Evolutionary conservation across 2,113 vertebrate species (phyloP), one percentile per base, ranked within the genome.

Genomic region (Uria lomvia): DNA sequence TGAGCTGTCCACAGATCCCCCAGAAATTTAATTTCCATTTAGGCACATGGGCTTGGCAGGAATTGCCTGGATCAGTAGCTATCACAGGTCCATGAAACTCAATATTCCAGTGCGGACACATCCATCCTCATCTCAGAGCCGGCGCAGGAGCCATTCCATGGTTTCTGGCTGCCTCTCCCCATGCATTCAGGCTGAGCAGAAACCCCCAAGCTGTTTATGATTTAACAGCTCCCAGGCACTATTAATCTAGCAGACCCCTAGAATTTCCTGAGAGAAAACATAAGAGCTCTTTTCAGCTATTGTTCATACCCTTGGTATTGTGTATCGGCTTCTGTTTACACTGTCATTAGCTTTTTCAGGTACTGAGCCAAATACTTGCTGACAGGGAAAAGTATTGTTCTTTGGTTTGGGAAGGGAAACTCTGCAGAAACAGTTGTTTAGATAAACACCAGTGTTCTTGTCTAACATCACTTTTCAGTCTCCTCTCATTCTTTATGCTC

Each of bases 231-330:
- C 3, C 15, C 29, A 82, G 36, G n/a, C 60, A 77, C 22, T 38
- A 72, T 84, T 87, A 87, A 77, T 73, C 18, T 91, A 65, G 26
- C 45, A 87, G 83, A 67, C 22, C 36, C 19, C 22, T 56, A 53
- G 75, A 55, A 80, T 52, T 96, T 96, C 95, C 92, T 91, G 80
- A 84, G 50, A 82, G 32, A 86, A 91, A 91, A 80, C 12, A 22
- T 6, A 10, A 63, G 11, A 68, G 10, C 11, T 85, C 73, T 70
- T 90, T 95, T 66, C 75, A 96, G 59, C 43, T 80, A 86, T 96
- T 97, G 86, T 97, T 83, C 65, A n/a, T 85, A 68, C 5, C 1
- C 10, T 42, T 65, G 45, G 36, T 70, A 89, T 89, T 92, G 53
- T 91, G 40, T 72, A 70, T 11, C 0, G 27, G 34, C 59, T 81